Evolutionary conservation across 2,888 invertebrate species (phyloP), one percentile per base, ranked within the genome.

Genomic region (Caenorhabditis sulstoni): DNA sequence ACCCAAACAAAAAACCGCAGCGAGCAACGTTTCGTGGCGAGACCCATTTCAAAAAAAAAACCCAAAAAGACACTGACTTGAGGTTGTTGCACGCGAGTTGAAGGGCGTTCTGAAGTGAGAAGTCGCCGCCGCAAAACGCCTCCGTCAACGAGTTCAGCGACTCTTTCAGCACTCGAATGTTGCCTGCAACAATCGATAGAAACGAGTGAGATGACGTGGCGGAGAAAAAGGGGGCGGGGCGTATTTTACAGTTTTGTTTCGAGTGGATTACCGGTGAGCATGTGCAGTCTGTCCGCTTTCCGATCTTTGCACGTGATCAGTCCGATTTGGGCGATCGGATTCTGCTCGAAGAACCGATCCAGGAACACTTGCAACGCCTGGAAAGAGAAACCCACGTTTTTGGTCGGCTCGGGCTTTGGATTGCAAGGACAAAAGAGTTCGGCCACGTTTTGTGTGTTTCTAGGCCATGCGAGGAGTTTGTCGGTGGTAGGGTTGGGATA

Each of bases 311-410:
- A 94, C 11, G 94, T 92, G 81, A 99, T 94, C 44, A 99, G 92
- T 23, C 98, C 98, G 82, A 99, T 92, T 91, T 99, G 99, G 90
- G 97, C 97, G 65, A 99, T 95, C 11, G 99, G 99, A 92, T 99
- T 99, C 91, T 97, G 96, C 91, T 98, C 97, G 91, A 98, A 97
- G 91, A 95, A 99, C 91, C 97, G 97, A 87, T 96, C 95, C 74
- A 99, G 94, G 91, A 98, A 99, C 82, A 94, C 93, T 91, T 96
- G 95, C 78, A 99, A 91, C 14, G 97, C 92, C 83, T 86, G 57
- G 20, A 82, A 55, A 22, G 41, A 41, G 11, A 41, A n/a, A n/a
- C n/a, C n/a, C n/a, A n/a, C n/a, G n/a, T n/a, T n/a, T n/a, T n/a
- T n/a, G n/a, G n/a, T n/a, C n/a, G n/a, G n/a, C n/a, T n/a, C n/a